Percentiles rank a stretch among this genome's conserved stretches.
Evolutionary conservation across 2,888 invertebrate genomes (phyloP).

Genomic region (Drosophila kuntzei): DNA sequence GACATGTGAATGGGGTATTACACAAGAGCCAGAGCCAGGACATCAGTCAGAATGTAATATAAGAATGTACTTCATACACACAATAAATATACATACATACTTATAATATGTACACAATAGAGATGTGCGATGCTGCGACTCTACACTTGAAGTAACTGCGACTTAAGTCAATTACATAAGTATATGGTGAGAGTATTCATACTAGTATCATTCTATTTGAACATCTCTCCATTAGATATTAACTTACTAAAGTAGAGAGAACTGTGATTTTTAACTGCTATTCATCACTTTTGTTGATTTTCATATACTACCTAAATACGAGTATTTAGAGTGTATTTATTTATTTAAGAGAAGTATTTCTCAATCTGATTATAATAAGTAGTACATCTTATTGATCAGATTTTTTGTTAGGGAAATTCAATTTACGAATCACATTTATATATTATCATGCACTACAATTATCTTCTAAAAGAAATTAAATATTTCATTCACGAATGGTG

Average conservation of each 20-base stretch:
- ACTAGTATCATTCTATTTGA: neutral
- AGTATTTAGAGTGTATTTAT: too few species aligned
- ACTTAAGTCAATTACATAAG: neutral
- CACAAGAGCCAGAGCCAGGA: slow-evolving; percentile 5
- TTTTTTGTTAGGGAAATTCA: too few species aligned
- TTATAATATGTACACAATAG: neutral
- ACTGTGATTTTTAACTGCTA: neutral
- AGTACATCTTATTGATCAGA: too few species aligned
- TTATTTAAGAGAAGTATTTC: too few species aligned
- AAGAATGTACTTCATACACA: neutral
- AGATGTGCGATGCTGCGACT: neutral
- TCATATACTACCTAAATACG: too few species aligned
- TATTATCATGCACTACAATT: too few species aligned
- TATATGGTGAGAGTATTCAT: neutral
- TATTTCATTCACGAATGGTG: neutral
- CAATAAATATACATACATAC: neutral
- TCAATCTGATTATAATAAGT: too few species aligned
- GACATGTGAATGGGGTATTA: slow-evolving; percentile 37
- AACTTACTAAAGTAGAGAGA: neutral
- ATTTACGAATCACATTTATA: too few species aligned
- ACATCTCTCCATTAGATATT: neutral
- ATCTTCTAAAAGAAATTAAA: too few species aligned
- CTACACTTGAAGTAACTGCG: neutral
- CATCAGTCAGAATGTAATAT: slow-evolving; percentile 10
- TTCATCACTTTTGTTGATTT: neutral